Conservation (phyloP, 1,140 invertebrate genomes). For the Pygmarrhopalites habei region DNA sequence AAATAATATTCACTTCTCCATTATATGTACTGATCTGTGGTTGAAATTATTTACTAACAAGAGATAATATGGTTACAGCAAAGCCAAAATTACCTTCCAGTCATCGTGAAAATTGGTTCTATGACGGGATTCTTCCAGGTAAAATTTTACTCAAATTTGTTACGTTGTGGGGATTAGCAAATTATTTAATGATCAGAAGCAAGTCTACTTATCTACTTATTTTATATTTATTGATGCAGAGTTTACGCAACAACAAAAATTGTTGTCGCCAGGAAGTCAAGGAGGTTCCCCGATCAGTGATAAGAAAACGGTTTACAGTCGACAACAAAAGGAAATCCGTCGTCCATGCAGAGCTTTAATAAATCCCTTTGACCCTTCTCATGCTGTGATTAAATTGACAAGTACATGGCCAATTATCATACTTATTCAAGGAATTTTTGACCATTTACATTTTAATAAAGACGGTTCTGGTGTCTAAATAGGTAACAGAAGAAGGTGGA, state of each 20-base stretch:
- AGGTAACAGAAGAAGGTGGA: conserved; percentile 93
- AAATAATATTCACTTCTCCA: too few species aligned
- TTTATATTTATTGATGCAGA: conserved; percentile 29
- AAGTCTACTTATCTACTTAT: too few species aligned
- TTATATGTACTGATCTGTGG: too few species aligned
- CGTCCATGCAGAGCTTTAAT: conserved; percentile 69
- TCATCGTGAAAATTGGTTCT: conserved; percentile 22
- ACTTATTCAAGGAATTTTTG: too few species aligned
- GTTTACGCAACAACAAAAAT: conserved; percentile 42
- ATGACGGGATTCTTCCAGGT: too few species aligned
- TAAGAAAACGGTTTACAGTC: conserved; percentile 21
- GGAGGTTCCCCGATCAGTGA: conserved; percentile 46
- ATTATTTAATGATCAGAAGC: too few species aligned
- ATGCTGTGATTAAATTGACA: conserved; percentile 92
- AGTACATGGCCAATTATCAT: too few species aligned
- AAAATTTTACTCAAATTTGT: too few species aligned
- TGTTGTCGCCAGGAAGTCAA: conserved; percentile 51
- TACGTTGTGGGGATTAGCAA: too few species aligned
- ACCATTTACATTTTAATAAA: too few species aligned
- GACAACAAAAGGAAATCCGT: conserved; percentile 44
- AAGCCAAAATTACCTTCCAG: conserved; percentile 15
- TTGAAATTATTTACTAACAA: too few species aligned
- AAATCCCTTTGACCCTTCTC: conserved; percentile 95
- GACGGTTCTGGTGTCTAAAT: too few species aligned
- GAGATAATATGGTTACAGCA: conserved; percentile 8